A percentile compares a stretch with the other conserved stretches of the same genome.
These are phyloP conservation scores for Melinopterus prodromus DNA, from an alignment of 2,888 invertebrate species.

Conservation along the genomic window DNA sequence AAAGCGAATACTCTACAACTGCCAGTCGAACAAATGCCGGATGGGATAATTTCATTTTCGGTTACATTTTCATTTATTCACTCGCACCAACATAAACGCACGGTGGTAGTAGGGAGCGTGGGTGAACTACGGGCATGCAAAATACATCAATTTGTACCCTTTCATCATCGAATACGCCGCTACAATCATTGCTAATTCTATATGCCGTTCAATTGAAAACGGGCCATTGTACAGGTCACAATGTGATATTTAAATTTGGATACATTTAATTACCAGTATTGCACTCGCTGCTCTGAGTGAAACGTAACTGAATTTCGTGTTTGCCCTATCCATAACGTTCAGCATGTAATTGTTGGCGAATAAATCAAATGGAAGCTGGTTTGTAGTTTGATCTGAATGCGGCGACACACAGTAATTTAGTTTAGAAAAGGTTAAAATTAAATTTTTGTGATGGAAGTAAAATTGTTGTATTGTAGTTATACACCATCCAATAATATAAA, in stretches of 20 bases:
- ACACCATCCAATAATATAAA: too few relatives aligned
- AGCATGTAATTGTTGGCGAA: neutral
- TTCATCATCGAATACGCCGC: slow-evolving; percentile 27
- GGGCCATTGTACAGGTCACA: slow-evolving; percentile 20
- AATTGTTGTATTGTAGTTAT: too few relatives aligned
- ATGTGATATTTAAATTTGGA: slow-evolving; percentile 33
- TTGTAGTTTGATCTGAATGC: neutral
- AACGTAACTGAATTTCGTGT: slow-evolving; percentile 30
- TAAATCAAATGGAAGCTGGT: neutral
- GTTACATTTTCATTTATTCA: slow-evolving; percentile 30
- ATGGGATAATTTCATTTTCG: slow-evolving; percentile 28
- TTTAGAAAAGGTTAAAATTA: neutral
- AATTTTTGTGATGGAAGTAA: too few relatives aligned
- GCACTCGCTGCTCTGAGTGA: slow-evolving; percentile 21
- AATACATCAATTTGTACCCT: slow-evolving; percentile 31
- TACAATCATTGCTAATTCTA: slow-evolving; percentile 34
- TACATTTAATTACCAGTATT: slow-evolving; percentile 35
- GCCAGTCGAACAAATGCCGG: too few relatives aligned
- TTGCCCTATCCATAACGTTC: slow-evolving; percentile 25
- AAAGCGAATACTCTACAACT: too few relatives aligned
- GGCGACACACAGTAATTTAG: neutral
- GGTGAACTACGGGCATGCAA: slow-evolving; percentile 10
- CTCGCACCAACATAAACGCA: slow-evolving; percentile 14
- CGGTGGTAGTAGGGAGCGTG: neutral
- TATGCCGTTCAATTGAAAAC: slow-evolving; percentile 29